Evolutionary conservation across 2,888 invertebrate species (phyloP).

Genomic region (Sesia bembeciformis): DNA sequence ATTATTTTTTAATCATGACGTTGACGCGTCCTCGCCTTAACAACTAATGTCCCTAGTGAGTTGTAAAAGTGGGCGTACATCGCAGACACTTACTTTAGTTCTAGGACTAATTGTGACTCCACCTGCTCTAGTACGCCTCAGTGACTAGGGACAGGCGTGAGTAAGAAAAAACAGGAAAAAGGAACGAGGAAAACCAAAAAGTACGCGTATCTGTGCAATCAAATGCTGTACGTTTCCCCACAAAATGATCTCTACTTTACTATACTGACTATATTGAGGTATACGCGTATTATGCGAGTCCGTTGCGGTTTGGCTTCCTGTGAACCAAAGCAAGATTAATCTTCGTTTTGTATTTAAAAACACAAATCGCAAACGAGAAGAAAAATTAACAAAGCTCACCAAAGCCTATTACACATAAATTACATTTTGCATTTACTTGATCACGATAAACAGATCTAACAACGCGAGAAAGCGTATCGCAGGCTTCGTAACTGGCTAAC

Average conservation of each 20-base stretch:
- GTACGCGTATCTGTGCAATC: neutral
- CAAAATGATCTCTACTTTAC: neutral
- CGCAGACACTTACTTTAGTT: conserved; percentile 35
- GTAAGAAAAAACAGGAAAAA: conserved; percentile 11
- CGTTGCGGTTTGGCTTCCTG: neutral
- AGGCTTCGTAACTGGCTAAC: conserved; percentile 46
- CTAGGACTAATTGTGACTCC: conserved; percentile 44
- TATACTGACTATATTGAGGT: neutral
- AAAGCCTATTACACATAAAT: neutral
- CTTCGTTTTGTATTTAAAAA: neutral
- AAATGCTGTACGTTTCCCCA: neutral
- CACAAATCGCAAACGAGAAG: neutral
- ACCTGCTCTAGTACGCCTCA: conserved; percentile 28
- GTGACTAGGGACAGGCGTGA: conserved; percentile 7
- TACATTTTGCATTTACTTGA: neutral
- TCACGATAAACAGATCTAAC: conserved; percentile 35
- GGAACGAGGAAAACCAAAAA: neutral
- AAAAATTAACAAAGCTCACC: neutral
- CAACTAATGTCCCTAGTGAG: conserved; percentile 2
- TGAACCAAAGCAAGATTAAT: neutral
- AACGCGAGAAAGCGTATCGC: conserved; percentile 41
- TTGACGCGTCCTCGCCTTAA: neutral
- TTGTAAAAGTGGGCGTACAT: conserved; percentile 39
- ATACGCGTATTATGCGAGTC: neutral
- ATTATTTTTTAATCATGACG: no score